Evolutionary conservation across 2,888 invertebrate genomes (phyloP).

Genomic region (Macrophya annulata): DNA sequence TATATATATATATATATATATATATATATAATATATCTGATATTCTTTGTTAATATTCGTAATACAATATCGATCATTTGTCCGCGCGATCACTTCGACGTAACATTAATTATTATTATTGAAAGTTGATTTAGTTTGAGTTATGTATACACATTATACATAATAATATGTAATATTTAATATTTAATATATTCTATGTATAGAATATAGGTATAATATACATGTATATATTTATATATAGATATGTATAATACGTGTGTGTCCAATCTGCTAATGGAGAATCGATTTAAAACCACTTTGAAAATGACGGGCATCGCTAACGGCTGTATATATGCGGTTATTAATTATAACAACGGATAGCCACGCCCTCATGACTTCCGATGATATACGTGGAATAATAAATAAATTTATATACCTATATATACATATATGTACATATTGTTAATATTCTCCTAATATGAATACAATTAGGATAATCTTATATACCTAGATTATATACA

Average conservation of each 20-base stretch:
- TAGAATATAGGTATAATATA: no score
- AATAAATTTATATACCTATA: background rate
- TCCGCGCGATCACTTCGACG: no score
- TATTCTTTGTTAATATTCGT: no score
- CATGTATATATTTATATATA: background rate
- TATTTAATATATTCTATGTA: background rate
- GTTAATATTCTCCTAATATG: background rate
- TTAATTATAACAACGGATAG: conserved; percentile 26
- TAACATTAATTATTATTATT: no score
- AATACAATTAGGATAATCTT: background rate
- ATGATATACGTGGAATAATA: background rate
- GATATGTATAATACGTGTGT: background rate
- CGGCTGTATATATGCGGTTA: conserved; percentile 3
- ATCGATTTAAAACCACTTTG: conserved; percentile 40
- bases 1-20: no score
- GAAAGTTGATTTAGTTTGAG: background rate
- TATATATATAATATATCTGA: no score
- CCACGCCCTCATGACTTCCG: background rate
- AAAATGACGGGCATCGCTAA: conserved; percentile 27
- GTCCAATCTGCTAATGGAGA: conserved; percentile 47
- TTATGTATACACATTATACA: background rate
- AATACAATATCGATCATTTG: no score
- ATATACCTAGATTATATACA: no score
- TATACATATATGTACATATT: background rate
- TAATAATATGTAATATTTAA: background rate